These are phyloP conservation scores for Channa argus DNA, from an alignment of 2,113 vertebrate species.

Conservation along the genomic window DNA sequence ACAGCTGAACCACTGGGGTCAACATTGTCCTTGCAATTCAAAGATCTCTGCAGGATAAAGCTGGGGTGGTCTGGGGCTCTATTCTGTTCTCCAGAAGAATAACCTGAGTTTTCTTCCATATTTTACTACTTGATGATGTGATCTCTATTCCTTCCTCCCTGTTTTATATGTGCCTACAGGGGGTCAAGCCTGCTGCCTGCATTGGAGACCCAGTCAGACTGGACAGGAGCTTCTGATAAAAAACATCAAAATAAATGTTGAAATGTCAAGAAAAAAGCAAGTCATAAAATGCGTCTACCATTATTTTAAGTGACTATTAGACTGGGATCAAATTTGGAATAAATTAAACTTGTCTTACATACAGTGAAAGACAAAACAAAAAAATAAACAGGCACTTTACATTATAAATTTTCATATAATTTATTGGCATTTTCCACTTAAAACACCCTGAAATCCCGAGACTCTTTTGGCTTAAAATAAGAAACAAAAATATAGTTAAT, in stretches of 20 bases:
- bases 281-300: background rate
- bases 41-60: too few species aligned
- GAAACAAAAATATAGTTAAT: constrained; percentile 62
- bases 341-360: background rate
- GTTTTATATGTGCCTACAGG: constrained; percentile 49
- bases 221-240: constrained; percentile 64
- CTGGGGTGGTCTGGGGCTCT: too few species aligned
- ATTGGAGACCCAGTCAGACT: constrained; percentile 67
- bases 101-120: too few species aligned
- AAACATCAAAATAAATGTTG: background rate
- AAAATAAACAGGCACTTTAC: background rate
- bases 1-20: too few species aligned
- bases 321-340: background rate
- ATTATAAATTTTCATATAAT: constrained; percentile 63
- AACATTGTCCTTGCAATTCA: too few species aligned
- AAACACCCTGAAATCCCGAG: constrained; percentile 75
- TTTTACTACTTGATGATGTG: too few species aligned
- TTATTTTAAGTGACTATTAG: background rate
- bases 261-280: background rate
- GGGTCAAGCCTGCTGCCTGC: constrained; percentile 74
- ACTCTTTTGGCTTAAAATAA: constrained; percentile 77
- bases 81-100: too few species aligned
- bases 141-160: too few species aligned
- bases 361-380: background rate
- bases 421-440: constrained; percentile 80